These are phyloP conservation scores for Cryptocephalus moraei DNA, from an alignment of 2,888 invertebrate genomes.

Conservation along the genomic window DNA sequence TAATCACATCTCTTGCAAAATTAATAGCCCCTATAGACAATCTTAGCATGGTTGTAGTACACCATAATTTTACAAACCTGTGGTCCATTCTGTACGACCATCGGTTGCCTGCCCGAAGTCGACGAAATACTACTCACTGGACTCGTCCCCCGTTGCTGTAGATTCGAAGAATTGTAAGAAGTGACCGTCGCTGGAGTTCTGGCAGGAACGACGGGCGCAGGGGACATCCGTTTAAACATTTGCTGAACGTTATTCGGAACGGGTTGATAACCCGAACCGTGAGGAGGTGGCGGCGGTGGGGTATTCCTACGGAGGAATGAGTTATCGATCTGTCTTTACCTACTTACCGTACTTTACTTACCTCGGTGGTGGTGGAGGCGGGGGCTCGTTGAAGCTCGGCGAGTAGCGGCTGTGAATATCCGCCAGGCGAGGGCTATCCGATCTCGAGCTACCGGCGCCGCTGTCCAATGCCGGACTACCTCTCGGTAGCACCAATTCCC, in stretches of 20 bases:
- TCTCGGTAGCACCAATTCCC: conserved; percentile 64
- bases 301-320: conserved; percentile 18
- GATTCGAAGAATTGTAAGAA: background rate
- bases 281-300: conserved; percentile 59
- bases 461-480: conserved; percentile 83
- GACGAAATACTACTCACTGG: conserved; percentile 46
- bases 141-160: conserved; percentile 43
- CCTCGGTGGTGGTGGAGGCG: conserved; percentile 46
- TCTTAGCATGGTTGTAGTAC: no score
- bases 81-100: conserved; percentile 54
- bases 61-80: conserved; percentile 7
- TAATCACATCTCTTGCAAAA: no score
- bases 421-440: conserved; percentile 73
- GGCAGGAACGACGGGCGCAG: conserved; percentile 55
- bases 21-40: no score
- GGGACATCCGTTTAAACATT: conserved; percentile 67
- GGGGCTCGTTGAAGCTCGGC: conserved; percentile 49
- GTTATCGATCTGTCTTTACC: no score
- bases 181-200: conserved; percentile 29
- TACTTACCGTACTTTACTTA: background rate
- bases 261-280: conserved; percentile 45
- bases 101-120: conserved; percentile 48
- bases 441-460: conserved; percentile 79
- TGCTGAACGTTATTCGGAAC: conserved; percentile 59
- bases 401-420: conserved; percentile 59